Percentiles rank a stretch among this genome's conserved stretches.
Evolutionary conservation across 1,140 invertebrate genomes (phyloP).

Genomic region (Ylistrum balloti): DNA sequence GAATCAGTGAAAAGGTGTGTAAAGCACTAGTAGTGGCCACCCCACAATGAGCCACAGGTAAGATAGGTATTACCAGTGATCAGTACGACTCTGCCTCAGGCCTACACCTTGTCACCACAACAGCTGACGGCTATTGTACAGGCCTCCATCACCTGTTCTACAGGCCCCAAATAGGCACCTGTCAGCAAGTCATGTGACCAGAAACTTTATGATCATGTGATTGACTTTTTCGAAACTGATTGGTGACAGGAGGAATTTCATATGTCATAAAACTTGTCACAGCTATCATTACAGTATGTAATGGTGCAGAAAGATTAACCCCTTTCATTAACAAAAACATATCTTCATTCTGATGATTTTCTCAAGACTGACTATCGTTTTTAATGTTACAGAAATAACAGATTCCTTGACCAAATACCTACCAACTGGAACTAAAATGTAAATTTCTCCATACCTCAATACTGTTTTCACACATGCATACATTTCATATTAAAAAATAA

Average conservation of each 20-base stretch:
- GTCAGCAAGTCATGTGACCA: conserved; percentile 25
- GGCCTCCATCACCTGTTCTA: not conserved
- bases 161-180: conserved; percentile 23
- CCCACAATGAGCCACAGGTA: not conserved
- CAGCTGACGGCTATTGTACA: conserved; percentile 36
- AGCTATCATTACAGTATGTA: conserved; percentile 7
- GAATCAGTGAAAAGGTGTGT: not conserved
- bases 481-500: too few species aligned
- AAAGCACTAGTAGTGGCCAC: not conserved
- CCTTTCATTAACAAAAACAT: not conserved
- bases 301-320: not conserved
- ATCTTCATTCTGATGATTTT: too few species aligned
- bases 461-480: not conserved
- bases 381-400: too few species aligned
- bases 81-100: conserved; percentile 3
- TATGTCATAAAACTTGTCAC: not conserved
- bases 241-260: conserved; percentile 33
- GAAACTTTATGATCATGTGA: conserved; percentile 3
- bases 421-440: too few species aligned
- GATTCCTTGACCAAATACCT: too few species aligned
- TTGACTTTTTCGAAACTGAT: conserved; percentile 40
- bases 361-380: too few species aligned
- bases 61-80: not conserved
- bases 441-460: not conserved
- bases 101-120: not conserved